Evolutionary conservation across 2,797 vertebrate species (phyloP).

Genomic region (Anableps anableps): DNA sequence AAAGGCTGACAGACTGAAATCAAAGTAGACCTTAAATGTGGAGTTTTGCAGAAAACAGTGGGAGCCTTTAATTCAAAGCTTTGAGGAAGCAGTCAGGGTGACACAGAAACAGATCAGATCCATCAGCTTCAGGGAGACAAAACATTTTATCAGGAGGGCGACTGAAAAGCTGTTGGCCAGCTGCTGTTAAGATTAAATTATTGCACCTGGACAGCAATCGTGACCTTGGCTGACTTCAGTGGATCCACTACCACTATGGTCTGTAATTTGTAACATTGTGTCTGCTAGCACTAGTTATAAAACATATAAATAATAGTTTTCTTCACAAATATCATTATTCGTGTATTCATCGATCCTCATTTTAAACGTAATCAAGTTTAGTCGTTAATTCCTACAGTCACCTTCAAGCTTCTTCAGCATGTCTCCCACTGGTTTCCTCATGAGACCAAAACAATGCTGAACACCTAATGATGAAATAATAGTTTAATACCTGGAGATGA

Average conservation of each 20-base stretch:
- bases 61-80: slow-evolving; percentile 43
- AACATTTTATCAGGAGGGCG: slow-evolving; percentile 50
- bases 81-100: slow-evolving; percentile 27
- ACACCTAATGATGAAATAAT: neutral
- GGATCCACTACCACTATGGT: slow-evolving; percentile 12
- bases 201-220: slow-evolving; percentile 41
- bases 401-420: neutral
- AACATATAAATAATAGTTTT: neutral
- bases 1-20: slow-evolving; percentile 47
- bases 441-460: neutral
- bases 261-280: neutral
- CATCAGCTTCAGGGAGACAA: slow-evolving; percentile 53
- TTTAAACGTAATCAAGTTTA: neutral
- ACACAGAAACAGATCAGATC: slow-evolving; percentile 46
- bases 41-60: slow-evolving; percentile 38
- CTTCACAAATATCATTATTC: neutral
- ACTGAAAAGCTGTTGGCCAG: slow-evolving; percentile 42
- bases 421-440: neutral
- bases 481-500: neutral
- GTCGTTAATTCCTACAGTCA: neutral
- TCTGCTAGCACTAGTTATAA: neutral
- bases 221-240: slow-evolving; percentile 22
- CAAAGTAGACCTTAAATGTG: slow-evolving; percentile 37
- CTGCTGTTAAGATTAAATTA: slow-evolving; percentile 56
- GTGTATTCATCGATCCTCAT: neutral